phyloP scores from a whole-genome alignment of 2,113 vertebrate species.

The Tupaia tana region DNA sequence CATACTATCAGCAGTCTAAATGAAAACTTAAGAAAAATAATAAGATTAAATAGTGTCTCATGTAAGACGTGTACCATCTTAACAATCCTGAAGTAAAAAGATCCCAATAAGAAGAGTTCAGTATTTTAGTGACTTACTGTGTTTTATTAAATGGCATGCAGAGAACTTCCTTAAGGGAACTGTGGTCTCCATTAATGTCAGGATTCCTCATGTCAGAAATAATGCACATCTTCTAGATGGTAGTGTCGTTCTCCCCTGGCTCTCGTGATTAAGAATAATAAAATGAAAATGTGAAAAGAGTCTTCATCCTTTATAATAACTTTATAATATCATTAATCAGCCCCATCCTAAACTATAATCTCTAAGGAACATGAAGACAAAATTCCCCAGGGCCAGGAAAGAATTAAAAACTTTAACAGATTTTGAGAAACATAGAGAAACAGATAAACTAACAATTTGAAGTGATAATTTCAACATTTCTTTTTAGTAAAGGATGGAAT shows the following conservation, averaged over 20 bases:
- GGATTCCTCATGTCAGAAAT: background rate
- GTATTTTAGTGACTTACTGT: background rate
- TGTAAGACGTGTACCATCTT: background rate
- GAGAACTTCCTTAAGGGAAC: background rate
- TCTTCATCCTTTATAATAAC: background rate
- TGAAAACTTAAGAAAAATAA: background rate
- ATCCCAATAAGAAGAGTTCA: background rate
- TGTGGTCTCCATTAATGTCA: background rate
- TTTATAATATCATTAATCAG: background rate
- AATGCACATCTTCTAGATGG: background rate
- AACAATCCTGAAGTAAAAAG: background rate
- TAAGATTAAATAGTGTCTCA: background rate
- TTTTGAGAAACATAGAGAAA: background rate
- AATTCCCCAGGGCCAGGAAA: background rate
- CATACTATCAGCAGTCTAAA: background rate
- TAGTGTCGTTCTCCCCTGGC: background rate
- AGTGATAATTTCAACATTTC: background rate
- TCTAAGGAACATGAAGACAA: background rate
- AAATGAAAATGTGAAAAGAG: background rate
- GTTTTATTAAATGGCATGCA: slow-evolving; percentile 21
- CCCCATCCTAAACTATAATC: background rate
- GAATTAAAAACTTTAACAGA: background rate
- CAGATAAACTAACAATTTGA: background rate
- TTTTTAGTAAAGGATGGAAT: background rate
- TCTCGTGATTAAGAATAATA: background rate